Conservation (phyloP, 2,797 vertebrate genomes). For the Eidolon dupreanum region DNA sequence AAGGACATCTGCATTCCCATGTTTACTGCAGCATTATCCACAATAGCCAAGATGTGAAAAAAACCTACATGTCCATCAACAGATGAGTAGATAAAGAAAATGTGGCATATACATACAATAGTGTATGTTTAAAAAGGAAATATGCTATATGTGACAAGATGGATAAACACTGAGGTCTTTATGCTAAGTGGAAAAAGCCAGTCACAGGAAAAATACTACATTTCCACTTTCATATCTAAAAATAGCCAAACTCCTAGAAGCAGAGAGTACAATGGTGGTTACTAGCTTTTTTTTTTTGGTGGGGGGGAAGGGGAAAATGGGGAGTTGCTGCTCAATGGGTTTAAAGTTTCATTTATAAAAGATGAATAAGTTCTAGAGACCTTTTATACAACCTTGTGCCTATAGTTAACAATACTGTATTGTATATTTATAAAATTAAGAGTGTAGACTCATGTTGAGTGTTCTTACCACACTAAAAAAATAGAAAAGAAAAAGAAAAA, state of each 20-base stretch:
- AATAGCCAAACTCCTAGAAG: neutral
- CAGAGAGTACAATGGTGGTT: neutral
- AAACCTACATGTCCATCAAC: neutral
- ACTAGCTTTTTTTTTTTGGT: too few species aligned
- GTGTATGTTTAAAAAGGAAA: neutral
- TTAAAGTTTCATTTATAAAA: neutral
- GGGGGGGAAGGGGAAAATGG: accelerated
- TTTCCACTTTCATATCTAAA: neutral
- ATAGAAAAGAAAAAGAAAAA: too few species aligned
- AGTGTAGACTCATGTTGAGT: too few species aligned
- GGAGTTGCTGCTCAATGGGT: neutral
- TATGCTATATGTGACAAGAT: neutral
- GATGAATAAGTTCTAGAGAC: neutral
- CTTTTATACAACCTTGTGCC: neutral
- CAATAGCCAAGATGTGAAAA: neutral
- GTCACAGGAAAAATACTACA: neutral
- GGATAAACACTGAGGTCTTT: neutral
- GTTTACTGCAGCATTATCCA: neutral
- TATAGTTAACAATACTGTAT: neutral
- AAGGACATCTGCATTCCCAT: neutral
- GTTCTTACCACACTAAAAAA: neutral
- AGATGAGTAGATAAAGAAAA: neutral
- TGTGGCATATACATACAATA: neutral
- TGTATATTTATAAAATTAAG: neutral
- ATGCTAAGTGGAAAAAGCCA: neutral